Conservation (phyloP, 37 sponge, comb jelly and placozoan genomes). For the Aphrocallistes beatrix region DNA sequence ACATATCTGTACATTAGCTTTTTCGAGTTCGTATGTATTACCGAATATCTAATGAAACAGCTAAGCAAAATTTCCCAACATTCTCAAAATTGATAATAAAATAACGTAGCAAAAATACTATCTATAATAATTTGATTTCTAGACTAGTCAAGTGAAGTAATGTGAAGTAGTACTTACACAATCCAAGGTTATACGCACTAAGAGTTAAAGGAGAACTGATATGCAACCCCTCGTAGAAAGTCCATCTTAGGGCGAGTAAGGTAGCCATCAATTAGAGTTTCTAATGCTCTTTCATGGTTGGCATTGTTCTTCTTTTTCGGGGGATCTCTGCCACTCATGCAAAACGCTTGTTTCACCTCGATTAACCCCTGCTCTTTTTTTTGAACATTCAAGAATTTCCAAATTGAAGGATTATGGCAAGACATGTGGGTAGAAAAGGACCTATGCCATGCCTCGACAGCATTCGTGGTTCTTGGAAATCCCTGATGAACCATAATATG, state of each 20-base stretch:
- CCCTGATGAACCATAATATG: background rate
- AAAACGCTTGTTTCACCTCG: conserved; percentile 1
- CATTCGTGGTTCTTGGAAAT: background rate
- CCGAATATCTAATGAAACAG: too few species aligned
- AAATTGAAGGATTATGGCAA: background rate
- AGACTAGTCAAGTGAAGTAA: too few species aligned
- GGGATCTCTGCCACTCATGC: background rate
- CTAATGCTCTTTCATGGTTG: background rate
- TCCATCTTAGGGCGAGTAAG: background rate
- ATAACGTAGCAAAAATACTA: too few species aligned
- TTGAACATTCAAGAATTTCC: background rate
- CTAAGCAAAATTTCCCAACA: too few species aligned
- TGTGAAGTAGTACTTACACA: too few species aligned
- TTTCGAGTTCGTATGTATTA: too few species aligned
- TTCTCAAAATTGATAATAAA: too few species aligned
- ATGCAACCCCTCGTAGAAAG: background rate
- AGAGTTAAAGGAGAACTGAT: background rate
- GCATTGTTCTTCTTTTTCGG: background rate
- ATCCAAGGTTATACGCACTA: too few species aligned
- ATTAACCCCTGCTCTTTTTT: background rate
- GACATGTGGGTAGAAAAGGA: background rate
- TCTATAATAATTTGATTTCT: too few species aligned
- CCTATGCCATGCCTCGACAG: background rate
- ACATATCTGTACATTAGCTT: too few species aligned
- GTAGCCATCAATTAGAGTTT: background rate